Evolutionary conservation across 2,888 invertebrate species (phyloP), one percentile per base, ranked within the genome.

Genomic region (Papilio protenor): DNA sequence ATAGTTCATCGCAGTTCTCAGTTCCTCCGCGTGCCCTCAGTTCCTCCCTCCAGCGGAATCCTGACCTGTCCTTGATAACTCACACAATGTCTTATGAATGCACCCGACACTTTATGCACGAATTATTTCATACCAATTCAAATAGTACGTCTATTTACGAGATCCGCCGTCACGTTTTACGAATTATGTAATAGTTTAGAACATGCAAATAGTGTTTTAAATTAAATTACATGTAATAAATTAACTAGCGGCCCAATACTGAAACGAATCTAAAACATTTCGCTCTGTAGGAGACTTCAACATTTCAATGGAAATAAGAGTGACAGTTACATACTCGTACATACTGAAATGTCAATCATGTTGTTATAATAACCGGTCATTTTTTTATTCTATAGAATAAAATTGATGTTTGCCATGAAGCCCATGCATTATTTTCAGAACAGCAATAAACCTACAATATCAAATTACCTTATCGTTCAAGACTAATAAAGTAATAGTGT

Each of bases 11-110:
- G 49, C 12, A 16, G 14, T 52, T 61, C 61, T 14, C 27, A 61
- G 61, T 61, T 27, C 61, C 27, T 27, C 61, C 27, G 27, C 14
- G 27, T 61, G 21, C 23, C 21, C 23, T 33, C 27, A 76, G 77
- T 66, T 77, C 77, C 70, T 73, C 74, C 80, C 81, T 81, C 82
- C 82, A 64, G 47, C 21, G 81, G 79, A 80, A 80, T 83, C 83
- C 82, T 82, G 80, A 59, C 33, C 69, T 45, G 77, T 77, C 79
- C 69, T 52, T 72, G 82, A 81, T 81, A 82, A 82, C 81, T 78
- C 79, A 79, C 78, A 80, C 77, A 75, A 69, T 76, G 71, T 76
- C 70, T 40, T 74, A 76, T 74, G 75, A 33, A 49, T 57, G 47
- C 45, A 66, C 66, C 55, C 55, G 33, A 59, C 61, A 59, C 61